phyloP scores from a whole-genome alignment of 2,888 invertebrate species.

The Drosophila anomelani region DNA sequence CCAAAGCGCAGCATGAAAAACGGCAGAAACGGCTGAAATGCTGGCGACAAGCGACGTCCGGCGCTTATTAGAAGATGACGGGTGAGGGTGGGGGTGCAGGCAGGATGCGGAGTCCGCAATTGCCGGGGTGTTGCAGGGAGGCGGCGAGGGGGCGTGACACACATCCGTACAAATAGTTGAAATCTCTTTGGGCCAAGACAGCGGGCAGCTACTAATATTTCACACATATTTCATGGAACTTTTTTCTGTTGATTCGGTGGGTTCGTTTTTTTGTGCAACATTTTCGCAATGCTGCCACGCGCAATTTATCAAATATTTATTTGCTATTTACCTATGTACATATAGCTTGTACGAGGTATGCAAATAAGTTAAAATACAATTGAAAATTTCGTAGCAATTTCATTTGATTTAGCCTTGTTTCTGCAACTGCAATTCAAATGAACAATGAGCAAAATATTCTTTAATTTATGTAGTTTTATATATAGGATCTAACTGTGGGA shows the following conservation, averaged over 20 bases:
- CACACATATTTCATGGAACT: conserved; percentile 19
- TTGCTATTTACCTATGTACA: conserved; percentile 10
- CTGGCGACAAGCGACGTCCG: conserved; percentile 74
- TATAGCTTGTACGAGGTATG: conserved; percentile 1
- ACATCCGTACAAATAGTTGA: conserved; percentile 39
- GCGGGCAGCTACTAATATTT: conserved; percentile 28
- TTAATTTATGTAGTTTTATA: conserved; percentile 13
- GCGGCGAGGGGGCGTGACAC: conserved; percentile 29
- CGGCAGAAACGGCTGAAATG: conserved; percentile 62
- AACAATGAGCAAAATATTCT: conserved; percentile 12
- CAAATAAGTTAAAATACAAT: conserved; percentile 6
- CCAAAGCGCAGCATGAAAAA: conserved; percentile 81
- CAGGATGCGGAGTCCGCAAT: background rate
- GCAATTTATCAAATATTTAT: conserved; percentile 22
- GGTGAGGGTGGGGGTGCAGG: background rate
- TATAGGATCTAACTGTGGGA: background rate
- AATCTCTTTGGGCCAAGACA: conserved; percentile 29
- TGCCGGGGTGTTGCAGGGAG: conserved; percentile 13
- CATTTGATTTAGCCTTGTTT: conserved; percentile 13
- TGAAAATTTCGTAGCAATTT: conserved; percentile 6
- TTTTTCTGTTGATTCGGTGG: conserved; percentile 5
- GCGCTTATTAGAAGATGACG: conserved; percentile 67
- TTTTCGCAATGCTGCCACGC: conserved; percentile 7
- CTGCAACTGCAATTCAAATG: background rate
- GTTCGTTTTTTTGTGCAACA: background rate